These are phyloP conservation scores for Trissoscelio sp. DNA, from an alignment of 2,888 invertebrate species.

Conservation along the genomic window DNA sequence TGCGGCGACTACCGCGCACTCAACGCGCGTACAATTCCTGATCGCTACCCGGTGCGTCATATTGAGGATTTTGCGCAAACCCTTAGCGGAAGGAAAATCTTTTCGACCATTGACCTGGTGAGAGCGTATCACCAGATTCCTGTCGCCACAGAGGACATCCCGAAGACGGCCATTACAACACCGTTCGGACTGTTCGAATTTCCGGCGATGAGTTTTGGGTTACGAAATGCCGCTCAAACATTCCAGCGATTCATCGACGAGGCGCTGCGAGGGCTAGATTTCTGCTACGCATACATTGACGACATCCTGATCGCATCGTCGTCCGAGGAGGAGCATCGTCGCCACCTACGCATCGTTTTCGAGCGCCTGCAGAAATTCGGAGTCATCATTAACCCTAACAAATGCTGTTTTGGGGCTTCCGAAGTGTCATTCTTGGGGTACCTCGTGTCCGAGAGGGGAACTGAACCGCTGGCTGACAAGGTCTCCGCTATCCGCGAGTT, in stretches of 20 bases:
- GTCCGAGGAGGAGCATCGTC: slow-evolving; percentile 10
- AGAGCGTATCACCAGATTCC: background rate
- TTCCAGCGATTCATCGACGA: no score
- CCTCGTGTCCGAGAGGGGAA: background rate
- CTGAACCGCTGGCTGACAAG: background rate
- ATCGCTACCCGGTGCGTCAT: no score
- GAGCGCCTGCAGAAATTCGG: slow-evolving; percentile 9
- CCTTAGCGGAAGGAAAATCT: background rate
- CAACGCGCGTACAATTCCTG: no score
- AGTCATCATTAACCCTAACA: slow-evolving; percentile 1
- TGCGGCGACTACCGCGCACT: no score
- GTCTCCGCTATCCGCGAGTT: slow-evolving; percentile 6
- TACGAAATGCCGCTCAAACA: no score
- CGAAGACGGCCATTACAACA: background rate
- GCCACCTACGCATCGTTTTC: slow-evolving; percentile 17
- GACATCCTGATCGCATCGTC: slow-evolving; percentile 19
- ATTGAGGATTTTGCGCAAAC: background rate
- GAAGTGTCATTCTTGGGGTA: slow-evolving; percentile 2
- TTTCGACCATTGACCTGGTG: slow-evolving; percentile 1
- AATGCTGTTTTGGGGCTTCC: slow-evolving; percentile 1
- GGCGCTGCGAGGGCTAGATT: slow-evolving; percentile 2
- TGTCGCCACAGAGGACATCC: background rate
- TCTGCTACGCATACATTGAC: slow-evolving; percentile 14
- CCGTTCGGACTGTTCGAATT: no score
- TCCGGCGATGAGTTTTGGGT: background rate